These are phyloP conservation scores for Aleiodes testaceus DNA, from an alignment of 2,888 invertebrate genomes.

Conservation along the genomic window DNA sequence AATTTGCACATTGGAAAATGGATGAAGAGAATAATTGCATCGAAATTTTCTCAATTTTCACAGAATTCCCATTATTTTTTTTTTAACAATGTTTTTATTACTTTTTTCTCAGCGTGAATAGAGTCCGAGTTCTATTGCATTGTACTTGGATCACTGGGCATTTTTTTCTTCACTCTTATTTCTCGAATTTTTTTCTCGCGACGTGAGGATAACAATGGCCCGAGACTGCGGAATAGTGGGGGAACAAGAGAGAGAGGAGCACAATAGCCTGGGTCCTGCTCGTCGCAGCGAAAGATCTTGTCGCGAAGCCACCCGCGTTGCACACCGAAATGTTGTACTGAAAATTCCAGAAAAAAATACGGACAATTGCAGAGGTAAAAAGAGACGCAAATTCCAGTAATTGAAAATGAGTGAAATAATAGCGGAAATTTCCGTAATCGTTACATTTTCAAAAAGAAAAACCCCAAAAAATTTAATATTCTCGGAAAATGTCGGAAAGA, in stretches of 20 bases:
- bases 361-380: background rate
- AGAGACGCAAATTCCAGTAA: no score
- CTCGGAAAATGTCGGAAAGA: constrained; percentile 55
- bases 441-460: no score
- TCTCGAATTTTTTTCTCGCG: constrained; percentile 42
- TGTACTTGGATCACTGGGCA: constrained; percentile 18
- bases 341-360: constrained; percentile 4
- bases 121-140: constrained; percentile 22
- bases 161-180: constrained; percentile 16
- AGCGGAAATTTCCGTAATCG: no score
- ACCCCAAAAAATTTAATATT: constrained; percentile 36
- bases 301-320: constrained; percentile 31
- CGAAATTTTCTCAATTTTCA: no score
- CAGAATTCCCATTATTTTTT: no score
- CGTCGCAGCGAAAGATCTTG: constrained; percentile 37
- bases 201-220: constrained; percentile 57
- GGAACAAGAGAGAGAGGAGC: constrained; percentile 22
- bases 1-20: background rate
- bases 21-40: background rate
- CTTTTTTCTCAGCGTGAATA: constrained; percentile 7
- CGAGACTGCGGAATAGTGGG: no score
- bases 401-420: no score
- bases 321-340: constrained; percentile 25
- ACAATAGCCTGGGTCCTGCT: constrained; percentile 52
- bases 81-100: background rate